Conservation (phyloP, 1,140 invertebrate species). For the Papilio polytes region DNA sequence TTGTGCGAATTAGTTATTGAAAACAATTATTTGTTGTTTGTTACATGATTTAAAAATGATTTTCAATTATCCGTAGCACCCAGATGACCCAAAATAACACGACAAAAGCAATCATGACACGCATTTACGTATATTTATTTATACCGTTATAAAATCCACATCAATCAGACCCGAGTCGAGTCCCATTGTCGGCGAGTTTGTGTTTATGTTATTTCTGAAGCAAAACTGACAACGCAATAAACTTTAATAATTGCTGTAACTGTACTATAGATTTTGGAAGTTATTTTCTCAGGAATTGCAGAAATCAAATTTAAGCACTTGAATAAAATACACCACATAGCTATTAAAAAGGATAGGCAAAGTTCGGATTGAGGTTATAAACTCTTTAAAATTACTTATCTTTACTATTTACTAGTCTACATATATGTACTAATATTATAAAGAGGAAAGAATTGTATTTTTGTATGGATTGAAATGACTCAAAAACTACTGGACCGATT, state of each 20-base stretch:
- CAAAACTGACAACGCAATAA: background rate
- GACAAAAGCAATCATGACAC: constrained; percentile 9
- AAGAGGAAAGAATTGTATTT: too few species aligned
- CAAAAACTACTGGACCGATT: too few species aligned
- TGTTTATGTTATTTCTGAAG: background rate
- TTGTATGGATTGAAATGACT: too few species aligned
- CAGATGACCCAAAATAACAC: constrained; percentile 1
- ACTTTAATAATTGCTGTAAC: constrained; percentile 8
- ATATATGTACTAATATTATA: too few species aligned
- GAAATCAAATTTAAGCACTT: background rate
- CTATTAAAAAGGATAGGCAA: too few species aligned
- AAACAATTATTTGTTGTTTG: background rate
- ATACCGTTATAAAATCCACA: constrained; percentile 11
- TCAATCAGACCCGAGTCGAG: background rate
- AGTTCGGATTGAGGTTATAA: too few species aligned
- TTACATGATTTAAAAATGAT: background rate
- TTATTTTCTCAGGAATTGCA: background rate
- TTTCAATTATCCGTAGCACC: background rate
- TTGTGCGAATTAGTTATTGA: background rate
- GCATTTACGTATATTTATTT: constrained; percentile 14
- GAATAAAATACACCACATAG: background rate
- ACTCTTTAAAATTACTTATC: too few species aligned
- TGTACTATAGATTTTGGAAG: background rate
- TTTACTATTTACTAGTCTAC: too few species aligned
- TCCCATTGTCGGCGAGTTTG: background rate